A percentile compares a stretch with the other conserved stretches of the same genome.
Evolutionary conservation across 1,140 invertebrate genomes (phyloP).

Genomic region (Nasonia vitripennis): DNA sequence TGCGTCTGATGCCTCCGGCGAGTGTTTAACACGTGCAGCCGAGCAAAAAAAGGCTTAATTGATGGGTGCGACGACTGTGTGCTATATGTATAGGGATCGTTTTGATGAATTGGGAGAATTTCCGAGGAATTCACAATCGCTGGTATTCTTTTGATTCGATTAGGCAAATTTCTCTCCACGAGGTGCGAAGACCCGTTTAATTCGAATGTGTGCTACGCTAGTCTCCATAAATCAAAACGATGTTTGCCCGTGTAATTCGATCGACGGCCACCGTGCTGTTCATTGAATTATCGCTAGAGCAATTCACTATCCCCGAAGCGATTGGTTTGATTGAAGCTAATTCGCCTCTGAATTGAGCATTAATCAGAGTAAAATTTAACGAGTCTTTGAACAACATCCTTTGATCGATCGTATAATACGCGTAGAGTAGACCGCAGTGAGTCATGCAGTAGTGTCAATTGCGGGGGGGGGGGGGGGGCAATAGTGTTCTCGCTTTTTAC

Average conservation of each 20-base stretch:
- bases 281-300: background rate
- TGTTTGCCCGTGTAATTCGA: background rate
- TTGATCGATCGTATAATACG: background rate
- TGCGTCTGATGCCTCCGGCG: background rate
- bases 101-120: conserved; percentile 28
- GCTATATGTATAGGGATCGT: background rate
- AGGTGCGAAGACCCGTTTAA: too few species aligned
- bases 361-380: conserved; percentile 10
- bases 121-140: too few species aligned
- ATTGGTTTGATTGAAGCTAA: conserved; percentile 31
- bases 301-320: background rate
- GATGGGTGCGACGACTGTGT: conserved; percentile 9
- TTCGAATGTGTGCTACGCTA: too few species aligned
- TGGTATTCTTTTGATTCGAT: too few species aligned
- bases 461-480: too few species aligned
- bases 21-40: conserved; percentile 9
- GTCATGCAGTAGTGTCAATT: too few species aligned
- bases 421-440: background rate
- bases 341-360: conserved; percentile 2
- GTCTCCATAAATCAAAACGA: background rate
- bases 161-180: too few species aligned
- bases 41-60: conserved; percentile 41
- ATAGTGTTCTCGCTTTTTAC: too few species aligned
- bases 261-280: background rate
- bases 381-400: conserved; percentile 22